Conservation (phyloP, 2,113 vertebrate species). For the Lepidothrix coronata region DNA sequence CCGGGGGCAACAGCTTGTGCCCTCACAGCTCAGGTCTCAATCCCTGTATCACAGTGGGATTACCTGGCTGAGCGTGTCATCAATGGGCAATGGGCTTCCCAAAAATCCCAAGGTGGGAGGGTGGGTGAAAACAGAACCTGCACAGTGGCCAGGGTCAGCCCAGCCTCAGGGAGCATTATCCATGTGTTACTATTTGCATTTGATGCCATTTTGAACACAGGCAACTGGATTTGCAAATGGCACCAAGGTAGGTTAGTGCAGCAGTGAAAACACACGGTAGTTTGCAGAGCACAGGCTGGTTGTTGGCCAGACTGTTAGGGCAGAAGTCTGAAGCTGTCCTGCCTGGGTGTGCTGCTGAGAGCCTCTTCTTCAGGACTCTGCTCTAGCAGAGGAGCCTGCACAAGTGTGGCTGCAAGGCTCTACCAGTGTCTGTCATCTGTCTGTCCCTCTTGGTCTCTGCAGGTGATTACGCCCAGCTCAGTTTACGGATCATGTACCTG, state of each 20-base stretch:
- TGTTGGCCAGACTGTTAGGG: not conserved
- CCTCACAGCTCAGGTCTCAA: not conserved
- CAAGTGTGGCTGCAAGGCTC: not conserved
- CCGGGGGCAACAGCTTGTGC: accelerated
- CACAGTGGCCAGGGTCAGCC: not conserved
- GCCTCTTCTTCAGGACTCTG: not conserved
- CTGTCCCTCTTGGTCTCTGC: not conserved
- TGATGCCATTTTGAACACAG: accelerated
- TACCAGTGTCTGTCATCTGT: not conserved
- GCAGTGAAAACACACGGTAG: not conserved
- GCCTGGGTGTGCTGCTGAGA: not conserved
- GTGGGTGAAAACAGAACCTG: not conserved
- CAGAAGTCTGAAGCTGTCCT: not conserved
- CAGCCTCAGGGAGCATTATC: not conserved
- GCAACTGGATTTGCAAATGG: not conserved
- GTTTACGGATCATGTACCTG: constrained; percentile 87
- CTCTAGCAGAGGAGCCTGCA: not conserved
- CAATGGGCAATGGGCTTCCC: accelerated
- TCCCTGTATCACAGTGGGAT: not conserved
- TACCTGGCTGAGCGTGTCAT: not conserved
- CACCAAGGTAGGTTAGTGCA: not conserved
- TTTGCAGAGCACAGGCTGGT: not conserved
- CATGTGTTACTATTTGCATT: not conserved
- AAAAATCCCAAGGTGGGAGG: not conserved
- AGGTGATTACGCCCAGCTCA: constrained; percentile 92